phyloP scores from a whole-genome alignment of 2,797 vertebrate genomes.

The Liparis tanakae region DNA sequence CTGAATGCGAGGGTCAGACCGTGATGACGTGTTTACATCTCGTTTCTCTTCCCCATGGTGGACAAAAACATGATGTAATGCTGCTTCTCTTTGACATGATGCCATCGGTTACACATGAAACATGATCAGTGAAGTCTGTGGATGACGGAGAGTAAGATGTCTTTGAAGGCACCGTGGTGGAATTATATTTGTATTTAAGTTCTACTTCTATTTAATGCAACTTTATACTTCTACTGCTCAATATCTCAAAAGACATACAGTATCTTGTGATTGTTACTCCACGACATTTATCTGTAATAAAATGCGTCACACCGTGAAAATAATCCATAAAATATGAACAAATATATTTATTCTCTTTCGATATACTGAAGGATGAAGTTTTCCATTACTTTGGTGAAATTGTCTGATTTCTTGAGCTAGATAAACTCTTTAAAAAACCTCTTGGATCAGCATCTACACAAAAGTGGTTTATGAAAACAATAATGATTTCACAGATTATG shows the following conservation, averaged over 20 bases:
- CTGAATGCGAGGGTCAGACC: too few relatives aligned
- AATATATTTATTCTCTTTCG: too few relatives aligned
- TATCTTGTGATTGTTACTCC: neutral
- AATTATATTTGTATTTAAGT: neutral
- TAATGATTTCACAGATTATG: neutral
- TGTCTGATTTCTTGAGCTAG: neutral
- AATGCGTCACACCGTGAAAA: neutral
- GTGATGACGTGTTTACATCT: too few relatives aligned
- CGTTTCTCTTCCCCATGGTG: too few relatives aligned
- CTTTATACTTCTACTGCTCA: neutral
- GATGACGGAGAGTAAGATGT: neutral
- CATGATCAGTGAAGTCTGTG: neutral
- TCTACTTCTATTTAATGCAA: neutral
- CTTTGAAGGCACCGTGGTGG: neutral
- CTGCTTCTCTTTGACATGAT: too few relatives aligned
- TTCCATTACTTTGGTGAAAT: neutral
- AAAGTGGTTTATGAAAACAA: neutral
- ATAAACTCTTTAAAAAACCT: neutral
- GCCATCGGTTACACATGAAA: neutral
- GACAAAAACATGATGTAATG: too few relatives aligned
- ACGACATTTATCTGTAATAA: neutral
- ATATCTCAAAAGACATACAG: neutral
- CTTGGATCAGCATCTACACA: neutral
- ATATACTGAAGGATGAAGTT: neutral
- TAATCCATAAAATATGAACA: neutral